These are phyloP conservation scores for Tetanocera ferruginea DNA, from an alignment of 2,888 invertebrate genomes.

Conservation along the genomic window DNA sequence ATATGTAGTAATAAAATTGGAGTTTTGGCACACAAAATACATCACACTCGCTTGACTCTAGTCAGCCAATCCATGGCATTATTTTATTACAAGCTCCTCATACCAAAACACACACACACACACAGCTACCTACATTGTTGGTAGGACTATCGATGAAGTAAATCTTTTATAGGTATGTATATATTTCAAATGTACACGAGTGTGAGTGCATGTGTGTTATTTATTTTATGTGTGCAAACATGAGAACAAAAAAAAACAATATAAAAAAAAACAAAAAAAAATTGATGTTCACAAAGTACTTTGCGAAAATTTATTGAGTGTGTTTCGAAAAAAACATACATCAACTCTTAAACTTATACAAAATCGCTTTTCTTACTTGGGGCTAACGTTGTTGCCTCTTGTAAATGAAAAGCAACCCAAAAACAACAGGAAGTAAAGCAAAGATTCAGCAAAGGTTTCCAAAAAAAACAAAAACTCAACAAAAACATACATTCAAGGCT, in stretches of 20 bases:
- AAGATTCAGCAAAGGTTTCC: not conserved
- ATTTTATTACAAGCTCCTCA: not conserved
- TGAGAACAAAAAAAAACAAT: no score
- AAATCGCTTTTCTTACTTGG: not conserved
- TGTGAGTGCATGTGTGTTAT: slow-evolving; percentile 23
- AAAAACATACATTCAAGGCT: not conserved
- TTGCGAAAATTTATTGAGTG: slow-evolving; percentile 37
- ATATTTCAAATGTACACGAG: not conserved
- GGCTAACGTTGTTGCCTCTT: not conserved
- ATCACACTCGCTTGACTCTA: not conserved
- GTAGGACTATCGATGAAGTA: slow-evolving; percentile 30
- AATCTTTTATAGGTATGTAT: slow-evolving; percentile 20
- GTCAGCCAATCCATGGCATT: slow-evolving; percentile 1
- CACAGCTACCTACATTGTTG: not conserved
- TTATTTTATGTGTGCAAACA: slow-evolving; percentile 37
- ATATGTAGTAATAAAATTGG: not conserved
- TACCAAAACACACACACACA: not conserved
- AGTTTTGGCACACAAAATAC: not conserved
- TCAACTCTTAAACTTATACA: not conserved
- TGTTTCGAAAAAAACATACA: not conserved
- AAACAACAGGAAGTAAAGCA: not conserved
- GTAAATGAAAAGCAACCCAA: slow-evolving; percentile 6
- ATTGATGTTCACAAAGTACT: slow-evolving; percentile 43
- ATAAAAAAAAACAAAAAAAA: no score
- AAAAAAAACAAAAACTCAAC: no score